phyloP scores from a whole-genome alignment of 2,113 vertebrate genomes.

The Toxotes jaculatrix region DNA sequence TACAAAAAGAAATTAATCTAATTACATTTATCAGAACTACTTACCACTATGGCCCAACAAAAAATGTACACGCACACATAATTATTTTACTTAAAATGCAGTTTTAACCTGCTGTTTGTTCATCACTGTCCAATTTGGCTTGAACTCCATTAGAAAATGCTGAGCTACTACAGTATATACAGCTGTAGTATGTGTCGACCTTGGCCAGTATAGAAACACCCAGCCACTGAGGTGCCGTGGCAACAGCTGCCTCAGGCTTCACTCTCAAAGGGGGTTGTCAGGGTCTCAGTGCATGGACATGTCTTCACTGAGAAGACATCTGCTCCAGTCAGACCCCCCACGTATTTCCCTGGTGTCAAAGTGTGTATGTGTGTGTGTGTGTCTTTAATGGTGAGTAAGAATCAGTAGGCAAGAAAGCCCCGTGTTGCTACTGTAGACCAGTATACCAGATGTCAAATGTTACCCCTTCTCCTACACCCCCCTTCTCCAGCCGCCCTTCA shows the following conservation, averaged over 20 bases:
- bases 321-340: constrained; percentile 62
- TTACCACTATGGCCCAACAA: not conserved
- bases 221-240: constrained; percentile 49
- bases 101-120: not conserved
- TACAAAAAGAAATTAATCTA: not conserved
- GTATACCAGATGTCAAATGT: constrained; percentile 43
- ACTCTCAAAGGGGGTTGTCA: constrained; percentile 41
- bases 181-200: constrained; percentile 56
- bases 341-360: constrained; percentile 26
- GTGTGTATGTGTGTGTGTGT: constrained; percentile 16
- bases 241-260: constrained; percentile 71
- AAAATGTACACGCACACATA: no score
- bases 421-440: constrained; percentile 26
- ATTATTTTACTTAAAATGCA: not conserved
- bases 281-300: constrained; percentile 58
- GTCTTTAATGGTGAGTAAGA: constrained; percentile 45
- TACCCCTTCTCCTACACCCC: not conserved
- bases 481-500: constrained; percentile 35
- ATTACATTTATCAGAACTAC: not conserved
- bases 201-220: constrained; percentile 56
- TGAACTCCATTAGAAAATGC: not conserved
- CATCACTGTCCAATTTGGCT: not conserved
- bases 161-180: not conserved
- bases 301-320: constrained; percentile 75
- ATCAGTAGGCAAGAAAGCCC: constrained; percentile 35